A percentile compares a stretch with the other conserved stretches of the same genome.
Conservation (phyloP, 2,797 vertebrate genomes). For the Cetoscarus ocellatus region DNA sequence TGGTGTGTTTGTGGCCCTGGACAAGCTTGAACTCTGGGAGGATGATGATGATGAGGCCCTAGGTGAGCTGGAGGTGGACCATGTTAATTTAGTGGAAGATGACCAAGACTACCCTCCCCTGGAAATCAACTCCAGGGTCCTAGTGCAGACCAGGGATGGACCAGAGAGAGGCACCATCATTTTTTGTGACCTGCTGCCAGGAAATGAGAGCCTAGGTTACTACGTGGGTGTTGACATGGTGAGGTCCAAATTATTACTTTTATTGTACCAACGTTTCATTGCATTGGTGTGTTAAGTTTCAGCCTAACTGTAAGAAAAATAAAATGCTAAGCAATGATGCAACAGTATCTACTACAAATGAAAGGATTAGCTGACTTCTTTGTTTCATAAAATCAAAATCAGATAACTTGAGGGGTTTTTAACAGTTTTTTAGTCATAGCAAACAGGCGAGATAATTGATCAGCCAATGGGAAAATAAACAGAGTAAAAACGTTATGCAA, state of each 20-base stretch:
- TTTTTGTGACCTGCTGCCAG: slow-evolving; percentile 96
- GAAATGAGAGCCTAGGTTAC: slow-evolving; percentile 96
- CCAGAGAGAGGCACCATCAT: slow-evolving; percentile 96
- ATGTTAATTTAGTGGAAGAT: slow-evolving; percentile 88
- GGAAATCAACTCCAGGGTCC: slow-evolving; percentile 96
- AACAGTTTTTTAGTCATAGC: background rate
- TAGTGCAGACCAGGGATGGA: slow-evolving; percentile 94
- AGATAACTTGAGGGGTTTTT: background rate
- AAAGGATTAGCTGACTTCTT: background rate
- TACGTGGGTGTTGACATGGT: slow-evolving; percentile 99
- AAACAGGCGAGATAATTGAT: too few species aligned
- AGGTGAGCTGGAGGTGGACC: slow-evolving; percentile 89
- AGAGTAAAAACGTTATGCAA: background rate
- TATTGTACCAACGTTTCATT: background rate
- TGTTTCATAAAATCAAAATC: background rate
- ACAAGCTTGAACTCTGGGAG: slow-evolving; percentile 96
- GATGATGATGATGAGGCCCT: slow-evolving; percentile 86
- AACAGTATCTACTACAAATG: background rate
- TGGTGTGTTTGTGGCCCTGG: slow-evolving; percentile 96
- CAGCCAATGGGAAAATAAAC: background rate
- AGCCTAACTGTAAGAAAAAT: background rate
- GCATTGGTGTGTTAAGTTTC: background rate
- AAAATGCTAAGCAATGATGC: background rate
- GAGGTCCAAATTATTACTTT: slow-evolving; percentile 65
- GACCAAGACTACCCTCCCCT: slow-evolving; percentile 91